Evolutionary conservation across 2,797 vertebrate genomes (phyloP).

Genomic region (Alectoris magna): DNA sequence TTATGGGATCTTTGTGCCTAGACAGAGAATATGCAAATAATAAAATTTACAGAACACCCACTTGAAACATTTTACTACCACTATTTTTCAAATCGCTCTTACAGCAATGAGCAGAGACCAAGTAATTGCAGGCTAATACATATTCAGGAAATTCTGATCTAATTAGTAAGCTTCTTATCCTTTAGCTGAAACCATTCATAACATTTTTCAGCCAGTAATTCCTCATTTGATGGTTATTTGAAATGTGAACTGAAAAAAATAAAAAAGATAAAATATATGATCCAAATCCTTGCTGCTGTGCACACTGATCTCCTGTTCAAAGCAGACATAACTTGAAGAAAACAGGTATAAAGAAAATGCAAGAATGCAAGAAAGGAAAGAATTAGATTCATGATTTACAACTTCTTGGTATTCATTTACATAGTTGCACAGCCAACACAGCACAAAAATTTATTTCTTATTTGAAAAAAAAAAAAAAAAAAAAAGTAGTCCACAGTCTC

Average conservation of each 20-base stretch:
- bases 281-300: background rate
- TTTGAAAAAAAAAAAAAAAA: background rate
- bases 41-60: constrained; percentile 13
- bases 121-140: background rate
- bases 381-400: background rate
- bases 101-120: background rate
- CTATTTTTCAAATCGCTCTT: background rate
- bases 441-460: background rate
- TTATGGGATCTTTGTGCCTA: constrained; percentile 14
- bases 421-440: background rate
- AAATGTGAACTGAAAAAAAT: background rate
- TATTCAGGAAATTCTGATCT: background rate
- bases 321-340: background rate
- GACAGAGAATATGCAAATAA: background rate
- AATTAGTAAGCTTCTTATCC: background rate
- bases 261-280: background rate
- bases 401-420: background rate
- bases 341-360: background rate
- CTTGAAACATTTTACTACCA: background rate
- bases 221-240: background rate
- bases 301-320: background rate
- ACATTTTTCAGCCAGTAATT: background rate
- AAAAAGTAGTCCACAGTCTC: background rate
- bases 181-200: background rate
- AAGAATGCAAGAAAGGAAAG: background rate